These are phyloP conservation scores for Urophycis tenuis DNA, from an alignment of 2,797 vertebrate species.

Conservation along the genomic window DNA sequence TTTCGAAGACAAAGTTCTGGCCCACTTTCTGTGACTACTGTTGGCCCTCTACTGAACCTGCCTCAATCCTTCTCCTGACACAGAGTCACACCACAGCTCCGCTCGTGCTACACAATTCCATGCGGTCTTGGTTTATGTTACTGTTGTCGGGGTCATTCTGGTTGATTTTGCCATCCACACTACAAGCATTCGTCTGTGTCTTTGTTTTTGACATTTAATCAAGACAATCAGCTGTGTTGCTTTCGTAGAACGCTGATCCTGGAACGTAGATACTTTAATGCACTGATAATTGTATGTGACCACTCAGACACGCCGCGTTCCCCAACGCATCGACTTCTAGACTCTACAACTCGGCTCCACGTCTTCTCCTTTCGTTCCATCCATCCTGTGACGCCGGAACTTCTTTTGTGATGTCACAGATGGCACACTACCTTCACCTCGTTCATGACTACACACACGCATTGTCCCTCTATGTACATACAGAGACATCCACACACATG, in stretches of 20 bases:
- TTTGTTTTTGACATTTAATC: slow-evolving; percentile 46
- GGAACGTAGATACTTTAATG: slow-evolving; percentile 42
- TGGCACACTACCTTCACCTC: slow-evolving; percentile 67
- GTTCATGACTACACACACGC: slow-evolving; percentile 69
- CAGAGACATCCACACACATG: slow-evolving; percentile 62
- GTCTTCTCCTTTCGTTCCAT: slow-evolving; percentile 58
- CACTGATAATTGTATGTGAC: slow-evolving; percentile 59
- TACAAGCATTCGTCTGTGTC: slow-evolving; percentile 38
- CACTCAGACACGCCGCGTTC: slow-evolving; percentile 32
- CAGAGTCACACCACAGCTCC: background rate
- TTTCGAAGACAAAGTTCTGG: background rate
- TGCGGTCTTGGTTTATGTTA: background rate
- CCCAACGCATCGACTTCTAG: slow-evolving; percentile 65
- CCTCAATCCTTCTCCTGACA: background rate
- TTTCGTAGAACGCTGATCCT: slow-evolving; percentile 53
- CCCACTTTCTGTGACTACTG: background rate
- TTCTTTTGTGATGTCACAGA: slow-evolving; percentile 69
- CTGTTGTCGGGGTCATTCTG: background rate
- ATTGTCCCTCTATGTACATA: slow-evolving; percentile 64
- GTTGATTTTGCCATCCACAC: slow-evolving; percentile 25
- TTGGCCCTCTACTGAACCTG: background rate
- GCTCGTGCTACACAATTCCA: background rate
- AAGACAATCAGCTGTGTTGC: slow-evolving; percentile 62
- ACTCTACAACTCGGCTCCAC: slow-evolving; percentile 35
- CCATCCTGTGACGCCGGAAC: slow-evolving; percentile 38